Evolutionary conservation across 2,888 invertebrate genomes (phyloP), one percentile per base, ranked within the genome.

Genomic region (Xanthia togata): DNA sequence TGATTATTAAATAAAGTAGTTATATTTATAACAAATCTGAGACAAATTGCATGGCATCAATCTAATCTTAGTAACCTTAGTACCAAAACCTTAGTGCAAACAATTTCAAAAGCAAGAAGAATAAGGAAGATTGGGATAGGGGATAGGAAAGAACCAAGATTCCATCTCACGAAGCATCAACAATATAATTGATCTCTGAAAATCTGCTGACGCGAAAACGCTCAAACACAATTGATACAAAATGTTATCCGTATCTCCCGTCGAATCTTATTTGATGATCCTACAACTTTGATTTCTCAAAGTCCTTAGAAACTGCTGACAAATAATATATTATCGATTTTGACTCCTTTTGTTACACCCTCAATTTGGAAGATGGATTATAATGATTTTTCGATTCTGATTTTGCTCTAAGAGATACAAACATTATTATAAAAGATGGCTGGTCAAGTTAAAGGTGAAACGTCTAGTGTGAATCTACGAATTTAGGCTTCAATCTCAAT

Each of bases 201-300:
- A 70, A 70, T 55, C 4, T 47, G 63, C 59, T 23, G 41, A 78
- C 23, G 44, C 2, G 26, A 60, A 50, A 67, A 50, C 41, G 17
- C n/a, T 38, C 35, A 31, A 68, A 82, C 31, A 63, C 47, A 77
- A 68, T 53, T 65, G n/a, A 55, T 72, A 53, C 11, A 57, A 60
- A 60, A 55, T 31, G 23, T 44, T 60, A 64, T 53, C 60, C n/a
- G 12, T 50, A 50, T 77, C 57, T 72, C 60, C 4, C 2, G 5
- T 17, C 23, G 14, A 59, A 64, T 71, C 59, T 35, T 68, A 20
- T 78, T 82, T 70, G 78, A 68, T 55, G 57, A 67, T 68, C 17
- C 20, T 70, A 17, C 55, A 38, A 41, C 41, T 83, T 75, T 75
- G 69, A 75, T 79, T 62, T 17, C 26, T 35, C n/a, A 6, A 57